phyloP scores from a whole-genome alignment of 2,888 invertebrate species.

The Mylabris sibirica region DNA sequence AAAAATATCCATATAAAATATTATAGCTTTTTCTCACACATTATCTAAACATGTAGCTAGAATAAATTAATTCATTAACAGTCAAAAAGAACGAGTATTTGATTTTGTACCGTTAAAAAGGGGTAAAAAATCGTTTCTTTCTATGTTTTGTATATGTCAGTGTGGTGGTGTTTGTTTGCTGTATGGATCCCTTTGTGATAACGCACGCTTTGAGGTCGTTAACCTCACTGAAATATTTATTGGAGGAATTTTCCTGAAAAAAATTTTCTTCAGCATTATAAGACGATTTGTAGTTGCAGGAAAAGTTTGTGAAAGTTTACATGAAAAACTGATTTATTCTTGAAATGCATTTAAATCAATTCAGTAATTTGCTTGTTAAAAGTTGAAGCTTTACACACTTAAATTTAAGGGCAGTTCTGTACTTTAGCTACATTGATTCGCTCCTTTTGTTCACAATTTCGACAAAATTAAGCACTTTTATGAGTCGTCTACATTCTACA shows the following conservation, averaged over 20 bases:
- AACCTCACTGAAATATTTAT: not conserved
- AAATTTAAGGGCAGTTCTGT: no score
- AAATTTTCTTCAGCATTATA: not conserved
- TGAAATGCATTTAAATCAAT: no score
- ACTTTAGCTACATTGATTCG: no score
- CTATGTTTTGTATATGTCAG: not conserved
- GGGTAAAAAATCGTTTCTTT: conserved; percentile 10
- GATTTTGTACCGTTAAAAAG: not conserved
- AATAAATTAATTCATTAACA: conserved; percentile 5
- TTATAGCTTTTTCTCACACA: not conserved
- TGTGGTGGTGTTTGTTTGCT: not conserved
- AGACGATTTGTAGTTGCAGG: not conserved
- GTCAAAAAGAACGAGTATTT: conserved; percentile 6
- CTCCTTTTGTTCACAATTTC: no score
- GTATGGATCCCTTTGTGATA: conserved; percentile 8
- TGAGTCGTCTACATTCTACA: no score
- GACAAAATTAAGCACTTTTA: no score
- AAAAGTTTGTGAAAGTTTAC: not conserved
- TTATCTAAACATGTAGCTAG: not conserved
- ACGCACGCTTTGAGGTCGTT: conserved; percentile 8
- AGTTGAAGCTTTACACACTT: no score
- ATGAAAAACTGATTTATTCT: not conserved
- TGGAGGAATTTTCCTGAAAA: not conserved
- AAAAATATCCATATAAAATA: not conserved
- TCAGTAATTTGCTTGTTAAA: not conserved